phyloP scores from a whole-genome alignment of 2,113 vertebrate genomes.

The Illadopsis cleaveri region DNA sequence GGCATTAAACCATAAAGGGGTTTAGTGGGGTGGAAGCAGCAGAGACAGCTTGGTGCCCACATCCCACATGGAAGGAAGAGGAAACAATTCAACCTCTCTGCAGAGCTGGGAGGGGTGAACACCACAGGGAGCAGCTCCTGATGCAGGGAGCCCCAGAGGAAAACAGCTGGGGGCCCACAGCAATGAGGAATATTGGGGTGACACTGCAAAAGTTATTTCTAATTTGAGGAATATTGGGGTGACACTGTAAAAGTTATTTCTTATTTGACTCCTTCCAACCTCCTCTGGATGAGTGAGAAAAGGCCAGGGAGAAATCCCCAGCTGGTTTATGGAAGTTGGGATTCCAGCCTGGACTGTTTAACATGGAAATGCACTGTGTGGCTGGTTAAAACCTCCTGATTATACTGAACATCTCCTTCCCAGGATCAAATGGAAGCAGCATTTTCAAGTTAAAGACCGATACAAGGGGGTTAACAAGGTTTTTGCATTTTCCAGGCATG shows the following conservation, averaged over 20 bases:
- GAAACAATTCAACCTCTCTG: not conserved
- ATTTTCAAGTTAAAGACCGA: not conserved
- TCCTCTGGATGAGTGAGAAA: not conserved
- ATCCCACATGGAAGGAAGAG: not conserved
- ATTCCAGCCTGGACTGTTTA: not conserved
- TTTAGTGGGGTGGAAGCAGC: slow-evolving; percentile 12
- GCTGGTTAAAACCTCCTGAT: not conserved
- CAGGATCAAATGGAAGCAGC: not conserved
- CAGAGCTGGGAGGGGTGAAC: not conserved
- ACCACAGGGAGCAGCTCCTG: not conserved
- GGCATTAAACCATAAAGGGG: slow-evolving; percentile 1
- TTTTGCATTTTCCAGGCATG: slow-evolving; percentile 38
- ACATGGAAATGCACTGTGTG: not conserved
- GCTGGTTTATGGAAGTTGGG: not conserved
- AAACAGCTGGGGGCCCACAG: not conserved
- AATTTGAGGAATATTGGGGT: not conserved
- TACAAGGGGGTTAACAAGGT: slow-evolving; percentile 4
- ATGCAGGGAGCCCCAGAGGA: not conserved
- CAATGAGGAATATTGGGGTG: not conserved
- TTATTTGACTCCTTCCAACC: not conserved
- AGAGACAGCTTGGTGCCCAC: not conserved
- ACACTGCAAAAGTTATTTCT: not conserved
- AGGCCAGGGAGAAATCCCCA: not conserved
- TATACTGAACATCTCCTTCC: not conserved
- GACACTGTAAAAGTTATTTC: not conserved